Base-by-base conservation (phyloP, 1,140 invertebrate species). In the Procambarus virginalis region DNA sequence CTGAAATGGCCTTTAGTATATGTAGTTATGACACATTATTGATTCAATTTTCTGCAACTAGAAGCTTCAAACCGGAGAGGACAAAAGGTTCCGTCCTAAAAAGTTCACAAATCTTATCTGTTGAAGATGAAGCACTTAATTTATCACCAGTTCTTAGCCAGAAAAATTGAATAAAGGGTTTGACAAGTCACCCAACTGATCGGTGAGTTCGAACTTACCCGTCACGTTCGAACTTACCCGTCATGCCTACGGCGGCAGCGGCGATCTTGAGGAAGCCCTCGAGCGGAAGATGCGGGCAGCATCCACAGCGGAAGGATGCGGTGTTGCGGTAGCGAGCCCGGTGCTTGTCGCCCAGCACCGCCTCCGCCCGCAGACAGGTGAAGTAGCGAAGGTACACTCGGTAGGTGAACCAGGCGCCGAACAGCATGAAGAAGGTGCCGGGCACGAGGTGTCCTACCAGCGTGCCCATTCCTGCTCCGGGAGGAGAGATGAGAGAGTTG, bases 381-480 rank as follows among this genome's bases (percentile, higher is more conserved):
- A 91, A 92, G 86, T 91, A 92, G 45, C 84, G 46, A 45, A 89
- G 80, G 86, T 94, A 94, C 34, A 94, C 92, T 34, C 93, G 93
- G 64, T 94, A 92, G 2, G 93, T 93, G 94, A 94, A 95, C 94
- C 95, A 95, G 46, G 94, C n/a, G 0, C 93, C 93, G 92, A 94
- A 94, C 0, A 93, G n/a, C 17, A 94, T 92, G 92, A 95, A 95
- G 88, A 95, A 94, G 12, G 94, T 93, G 79, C 95, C 95, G 3
- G 95, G 95, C 8, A 95, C 92, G 8, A 94, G 92, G 89, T 95
- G 95, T 10, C 91, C 91, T 22, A 87, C 8, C 45, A 92, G 88
- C 49, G 91, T 89, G 1, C 91, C 91, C 91, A 92, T 92, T n/a
- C 5, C 22, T n/a, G 6, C 68, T 73, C n/a, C n/a, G 5, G 68